Conservation (phyloP, 1,140 invertebrate species). For the Pogonognathellus flavescens region DNA sequence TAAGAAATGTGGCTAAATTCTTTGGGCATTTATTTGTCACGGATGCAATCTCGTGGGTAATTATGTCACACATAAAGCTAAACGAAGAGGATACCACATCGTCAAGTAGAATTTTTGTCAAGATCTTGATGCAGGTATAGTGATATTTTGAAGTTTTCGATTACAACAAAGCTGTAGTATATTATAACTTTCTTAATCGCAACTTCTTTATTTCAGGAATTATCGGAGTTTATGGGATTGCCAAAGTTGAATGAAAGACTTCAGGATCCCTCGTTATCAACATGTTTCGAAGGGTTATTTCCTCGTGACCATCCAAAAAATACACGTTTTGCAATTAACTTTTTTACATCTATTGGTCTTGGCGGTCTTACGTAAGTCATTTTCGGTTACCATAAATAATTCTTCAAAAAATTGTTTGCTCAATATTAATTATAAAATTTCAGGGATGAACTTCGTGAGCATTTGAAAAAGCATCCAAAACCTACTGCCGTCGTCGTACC, state of each 20-base stretch:
- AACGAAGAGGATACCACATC: constrained; percentile 98
- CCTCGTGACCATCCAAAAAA: constrained; percentile 96
- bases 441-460: constrained; percentile 89
- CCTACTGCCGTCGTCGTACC: constrained; percentile 68
- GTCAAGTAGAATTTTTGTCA: constrained; percentile 97
- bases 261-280: constrained; percentile 58
- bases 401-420: constrained; percentile 1
- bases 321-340: constrained; percentile 98
- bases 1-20: constrained; percentile 98
- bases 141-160: neutral
- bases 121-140: constrained; percentile 84
- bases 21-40: constrained; percentile 97
- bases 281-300: constrained; percentile 88
- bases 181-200: neutral
- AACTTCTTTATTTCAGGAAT: too few species aligned
- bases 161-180: neutral
- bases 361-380: constrained; percentile 88
- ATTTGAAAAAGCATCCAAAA: constrained; percentile 88
- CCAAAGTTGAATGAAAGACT: constrained; percentile 87
- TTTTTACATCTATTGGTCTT: constrained; percentile 98
- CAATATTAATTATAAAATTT: constrained; percentile 64
- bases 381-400: neutral
- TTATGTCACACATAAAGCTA: constrained; percentile 87
- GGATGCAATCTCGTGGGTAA: constrained; percentile 96
- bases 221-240: constrained; percentile 96